These are phyloP conservation scores for Pelvicachromis taeniatus DNA, from an alignment of 2,113 vertebrate species.

Conservation along the genomic window DNA sequence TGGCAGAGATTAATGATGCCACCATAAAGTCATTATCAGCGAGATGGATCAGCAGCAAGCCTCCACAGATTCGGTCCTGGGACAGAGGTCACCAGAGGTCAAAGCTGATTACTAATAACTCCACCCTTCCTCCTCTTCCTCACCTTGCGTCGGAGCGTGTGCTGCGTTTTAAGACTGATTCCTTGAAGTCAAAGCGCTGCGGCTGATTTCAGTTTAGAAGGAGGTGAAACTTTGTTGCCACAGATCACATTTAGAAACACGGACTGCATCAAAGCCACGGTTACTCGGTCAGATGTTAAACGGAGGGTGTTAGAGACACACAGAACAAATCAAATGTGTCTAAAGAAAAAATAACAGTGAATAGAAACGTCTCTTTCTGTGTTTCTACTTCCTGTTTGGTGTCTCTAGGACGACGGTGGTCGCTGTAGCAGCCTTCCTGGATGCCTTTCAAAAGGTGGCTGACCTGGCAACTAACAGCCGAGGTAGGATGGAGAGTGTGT, in stretches of 20 bases:
- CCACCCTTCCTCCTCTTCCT: neutral
- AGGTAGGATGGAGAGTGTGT: constrained; percentile 49
- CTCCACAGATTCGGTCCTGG: neutral
- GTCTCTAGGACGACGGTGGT: constrained; percentile 72
- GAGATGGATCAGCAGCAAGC: neutral
- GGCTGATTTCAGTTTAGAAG: fast-evolving
- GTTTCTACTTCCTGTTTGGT: neutral
- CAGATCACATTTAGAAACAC: neutral
- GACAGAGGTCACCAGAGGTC: constrained; percentile 7
- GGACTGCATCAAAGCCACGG: too few species aligned
- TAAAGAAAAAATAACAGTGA: neutral
- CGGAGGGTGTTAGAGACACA: too few species aligned
- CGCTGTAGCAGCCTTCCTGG: constrained; percentile 74
- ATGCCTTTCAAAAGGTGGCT: constrained; percentile 81
- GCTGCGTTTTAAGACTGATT: neutral
- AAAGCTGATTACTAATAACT: neutral
- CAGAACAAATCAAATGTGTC: neutral
- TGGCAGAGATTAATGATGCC: constrained; percentile 49
- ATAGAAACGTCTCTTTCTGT: fast-evolving
- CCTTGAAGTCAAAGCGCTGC: fast-evolving
- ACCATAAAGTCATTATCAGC: constrained; percentile 33
- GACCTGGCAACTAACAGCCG: constrained; percentile 78
- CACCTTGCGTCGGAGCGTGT: neutral
- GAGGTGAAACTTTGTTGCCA: fast-evolving
- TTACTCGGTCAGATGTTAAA: too few species aligned